Evolutionary conservation across 2,888 invertebrate species (phyloP), one percentile per base, ranked within the genome.

Genomic region (Himalopsyche tibetana): DNA sequence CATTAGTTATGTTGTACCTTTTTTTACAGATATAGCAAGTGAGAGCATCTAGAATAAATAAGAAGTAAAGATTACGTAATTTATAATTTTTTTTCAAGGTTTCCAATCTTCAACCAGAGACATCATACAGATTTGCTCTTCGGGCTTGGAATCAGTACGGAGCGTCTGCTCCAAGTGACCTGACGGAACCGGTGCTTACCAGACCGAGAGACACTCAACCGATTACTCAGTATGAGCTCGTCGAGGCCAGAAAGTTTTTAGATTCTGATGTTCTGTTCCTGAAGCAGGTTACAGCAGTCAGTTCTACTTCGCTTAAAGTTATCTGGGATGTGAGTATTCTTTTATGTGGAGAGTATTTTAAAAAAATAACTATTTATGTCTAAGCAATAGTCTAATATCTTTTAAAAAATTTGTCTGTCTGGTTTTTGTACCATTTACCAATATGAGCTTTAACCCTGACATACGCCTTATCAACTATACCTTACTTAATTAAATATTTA

Each of bases 81-180:
- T 5, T 19, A n/a, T 63, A 4, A 55, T 36, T 82, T 42, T 79
- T n/a, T 56, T 40, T 89, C 82, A 89, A 95, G 94, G 93, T 95
- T 79, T 93, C 91, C 40, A 95, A 95, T 89, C 92, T 98, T 89
- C 95, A 95, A 90, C 96, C 97, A 0, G 96, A 96, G 90, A 96
- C 97, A 80, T 94, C 95, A 55, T 98, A 98, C 92, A 95, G 97
- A 88, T 98, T 98, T 91, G 93, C 97, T 87, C 96, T 98, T 56
- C 94, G 96, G 84, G 97, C 98, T 0, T 96, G 97, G 92, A 98
- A 98, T 91, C 94, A 95, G 15, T 96, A 97, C 90, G 98, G 98
- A 15, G 93, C 97, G 80, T 97, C 97, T 1, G 94, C 95, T 69
- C 98, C 98, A 3, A 97, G 97, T 89, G 94, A 95, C 17, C 92